Evolutionary conservation across 2,797 vertebrate genomes (phyloP).

Genomic region (Phoebastria nigripes): DNA sequence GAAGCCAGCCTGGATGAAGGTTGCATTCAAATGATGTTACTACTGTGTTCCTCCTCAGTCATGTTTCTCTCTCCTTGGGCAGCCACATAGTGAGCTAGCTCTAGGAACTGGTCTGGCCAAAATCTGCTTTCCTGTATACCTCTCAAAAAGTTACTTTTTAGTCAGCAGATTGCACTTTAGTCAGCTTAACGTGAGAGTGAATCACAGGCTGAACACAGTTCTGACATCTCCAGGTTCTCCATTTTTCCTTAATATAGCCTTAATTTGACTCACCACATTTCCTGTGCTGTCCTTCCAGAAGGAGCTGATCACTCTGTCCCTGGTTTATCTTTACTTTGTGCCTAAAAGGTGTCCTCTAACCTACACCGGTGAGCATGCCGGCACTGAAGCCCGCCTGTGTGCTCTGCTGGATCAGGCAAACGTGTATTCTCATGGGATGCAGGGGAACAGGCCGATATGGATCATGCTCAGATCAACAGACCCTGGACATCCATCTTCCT

Average conservation of each 20-base stretch:
- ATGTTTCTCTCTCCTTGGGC: not conserved
- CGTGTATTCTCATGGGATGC: accelerated
- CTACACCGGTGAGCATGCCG: not conserved
- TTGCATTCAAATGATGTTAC: not conserved
- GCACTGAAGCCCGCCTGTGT: not conserved
- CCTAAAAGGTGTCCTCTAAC: not conserved
- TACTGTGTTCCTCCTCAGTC: not conserved
- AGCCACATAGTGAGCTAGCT: not conserved
- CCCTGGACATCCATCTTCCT: not conserved
- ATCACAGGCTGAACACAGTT: not conserved
- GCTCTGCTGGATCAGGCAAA: not conserved
- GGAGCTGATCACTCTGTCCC: not conserved
- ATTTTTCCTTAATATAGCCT: not conserved
- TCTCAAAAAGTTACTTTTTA: not conserved
- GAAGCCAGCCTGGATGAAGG: not conserved
- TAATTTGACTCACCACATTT: not conserved
- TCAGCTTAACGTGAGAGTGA: not conserved
- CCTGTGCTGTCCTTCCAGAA: not conserved
- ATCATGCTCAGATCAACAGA: not conserved
- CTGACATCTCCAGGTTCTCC: not conserved
- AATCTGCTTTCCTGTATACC: not conserved
- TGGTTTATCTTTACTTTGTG: not conserved
- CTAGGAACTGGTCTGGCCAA: not conserved
- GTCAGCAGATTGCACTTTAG: not conserved
- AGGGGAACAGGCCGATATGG: accelerated